These are phyloP conservation scores for Xylophagus ater DNA, from an alignment of 2,888 invertebrate genomes.

Conservation along the genomic window DNA sequence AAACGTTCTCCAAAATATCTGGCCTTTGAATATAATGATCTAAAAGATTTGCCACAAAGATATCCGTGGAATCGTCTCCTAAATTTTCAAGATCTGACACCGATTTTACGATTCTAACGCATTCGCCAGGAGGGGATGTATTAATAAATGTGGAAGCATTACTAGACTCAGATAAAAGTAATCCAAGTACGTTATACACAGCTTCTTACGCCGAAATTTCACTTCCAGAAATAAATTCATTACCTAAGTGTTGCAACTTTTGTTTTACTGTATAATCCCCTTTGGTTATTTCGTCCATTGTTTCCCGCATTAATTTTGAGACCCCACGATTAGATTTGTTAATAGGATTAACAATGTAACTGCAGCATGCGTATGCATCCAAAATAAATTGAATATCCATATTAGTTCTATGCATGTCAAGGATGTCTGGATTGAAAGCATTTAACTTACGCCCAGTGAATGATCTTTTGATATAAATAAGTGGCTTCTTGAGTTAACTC, in stretches of 20 bases:
- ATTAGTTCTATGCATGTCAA: slow-evolving; percentile 25
- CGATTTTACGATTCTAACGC: slow-evolving; percentile 23
- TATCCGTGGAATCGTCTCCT: slow-evolving; percentile 5
- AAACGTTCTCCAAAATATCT: slow-evolving; percentile 21
- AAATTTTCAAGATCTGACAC: slow-evolving; percentile 7
- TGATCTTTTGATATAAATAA: no score
- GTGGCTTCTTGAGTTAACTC: background rate
- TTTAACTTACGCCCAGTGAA: no score
- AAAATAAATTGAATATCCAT: slow-evolving; percentile 30
- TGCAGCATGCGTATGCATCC: slow-evolving; percentile 27
- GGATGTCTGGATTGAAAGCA: slow-evolving; percentile 19
- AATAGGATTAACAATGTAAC: slow-evolving; percentile 26
- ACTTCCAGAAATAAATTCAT: slow-evolving; percentile 20
- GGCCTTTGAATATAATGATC: slow-evolving; percentile 25
- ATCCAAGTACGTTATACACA: slow-evolving; percentile 16
- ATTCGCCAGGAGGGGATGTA: slow-evolving; percentile 13
- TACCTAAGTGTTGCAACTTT: slow-evolving; percentile 18
- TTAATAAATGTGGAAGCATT: background rate
- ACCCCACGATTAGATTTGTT: slow-evolving; percentile 18
- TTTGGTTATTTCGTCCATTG: slow-evolving; percentile 20
- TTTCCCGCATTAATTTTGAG: slow-evolving; percentile 19
- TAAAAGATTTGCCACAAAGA: slow-evolving; percentile 1
- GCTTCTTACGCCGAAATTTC: slow-evolving; percentile 24
- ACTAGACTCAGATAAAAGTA: slow-evolving; percentile 10
- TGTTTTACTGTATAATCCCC: slow-evolving; percentile 22